A percentile compares a stretch with the other conserved stretches of the same genome.
Evolutionary conservation across 2,888 invertebrate genomes (phyloP).

Genomic region (Megaustenia siamemsis): DNA sequence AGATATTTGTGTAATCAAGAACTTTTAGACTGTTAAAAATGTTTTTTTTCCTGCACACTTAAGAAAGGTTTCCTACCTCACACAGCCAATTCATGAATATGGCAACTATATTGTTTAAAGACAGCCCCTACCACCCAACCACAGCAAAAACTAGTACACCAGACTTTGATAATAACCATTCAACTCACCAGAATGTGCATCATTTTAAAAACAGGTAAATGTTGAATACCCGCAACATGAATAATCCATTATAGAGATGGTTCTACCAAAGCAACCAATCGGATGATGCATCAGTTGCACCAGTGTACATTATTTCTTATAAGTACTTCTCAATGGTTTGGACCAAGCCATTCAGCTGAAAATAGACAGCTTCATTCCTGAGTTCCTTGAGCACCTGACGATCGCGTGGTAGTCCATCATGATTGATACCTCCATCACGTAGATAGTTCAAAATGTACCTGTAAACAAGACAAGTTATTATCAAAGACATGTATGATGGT

Average conservation of each 20-base stretch:
- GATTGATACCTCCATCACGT: constrained; percentile 73
- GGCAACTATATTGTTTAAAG: no score
- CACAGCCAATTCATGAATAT: no score
- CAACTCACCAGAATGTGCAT: not conserved
- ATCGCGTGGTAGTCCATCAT: constrained; percentile 72
- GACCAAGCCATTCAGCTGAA: constrained; percentile 73
- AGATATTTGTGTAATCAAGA: no score
- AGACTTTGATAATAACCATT: not conserved
- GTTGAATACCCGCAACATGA: constrained; percentile 15
- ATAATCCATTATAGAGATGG: constrained; percentile 16
- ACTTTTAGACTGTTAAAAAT: no score
- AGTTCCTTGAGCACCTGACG: constrained; percentile 72
- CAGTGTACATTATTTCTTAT: constrained; percentile 24
- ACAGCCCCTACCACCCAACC: not conserved
- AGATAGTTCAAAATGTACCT: constrained; percentile 76
- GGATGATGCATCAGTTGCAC: constrained; percentile 9
- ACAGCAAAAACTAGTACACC: not conserved
- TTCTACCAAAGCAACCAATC: constrained; percentile 6
- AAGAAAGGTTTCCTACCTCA: no score
- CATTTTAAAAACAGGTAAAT: not conserved
- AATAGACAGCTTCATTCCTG: constrained; percentile 74
- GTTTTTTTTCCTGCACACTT: no score
- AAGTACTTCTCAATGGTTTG: constrained; percentile 73
- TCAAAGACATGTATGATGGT: no score
- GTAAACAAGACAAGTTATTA: not conserved